Base-by-base conservation (phyloP, 2,888 invertebrate genomes). In the Eubasilissa splendida region DNA sequence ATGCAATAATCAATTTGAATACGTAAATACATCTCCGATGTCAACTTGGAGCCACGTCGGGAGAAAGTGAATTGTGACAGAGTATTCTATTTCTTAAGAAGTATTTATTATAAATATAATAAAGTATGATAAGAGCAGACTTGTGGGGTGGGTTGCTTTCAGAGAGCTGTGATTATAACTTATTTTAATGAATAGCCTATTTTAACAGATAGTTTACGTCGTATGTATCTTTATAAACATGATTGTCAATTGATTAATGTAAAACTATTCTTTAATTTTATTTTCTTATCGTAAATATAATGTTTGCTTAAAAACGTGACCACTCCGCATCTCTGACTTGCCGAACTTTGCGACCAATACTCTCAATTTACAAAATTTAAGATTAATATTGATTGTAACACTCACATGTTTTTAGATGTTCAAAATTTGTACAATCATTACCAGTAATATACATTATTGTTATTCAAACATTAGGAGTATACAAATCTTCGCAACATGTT, bases 361-460 rank as follows among this genome's bases (percentile, higher is more conserved):
- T 83, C 80, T 83, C 82, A 83, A 80, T 83, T 81, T 81, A 82
- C 80, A 81, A 82, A 80, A 76, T 59, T 76, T 75, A 80, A 80
- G 56, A 70, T 79, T 70, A 82, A 83, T 73, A 80, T 80, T 66
- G 52, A 70, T 70, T 50, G 58, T 66, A 82, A 81, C 80, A 77
- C 68, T 79, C 77, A 75, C 79, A 81, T 56, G 59, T 83, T 82
- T 73, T 77, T 82, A 83, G 80, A 83, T 82, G 83, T 83, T 83
- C 83, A 83, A 83, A 83, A 70, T 80, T 79, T 80, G 83, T 83
- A 83, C 83, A 83, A 82, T 82, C 83, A 83, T 82, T 83, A 83
- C 58, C 82, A 65, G 80, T 82, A 76, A 81, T 77, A 76, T 77
- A 80, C 80, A 80, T 80, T 76, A 76, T 65, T 77, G 74, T 80